A percentile compares a stretch with the other conserved stretches of the same genome.
phyloP scores from a whole-genome alignment of 92 coral and sea anemone genomes.

The Porites divaricata region DNA sequence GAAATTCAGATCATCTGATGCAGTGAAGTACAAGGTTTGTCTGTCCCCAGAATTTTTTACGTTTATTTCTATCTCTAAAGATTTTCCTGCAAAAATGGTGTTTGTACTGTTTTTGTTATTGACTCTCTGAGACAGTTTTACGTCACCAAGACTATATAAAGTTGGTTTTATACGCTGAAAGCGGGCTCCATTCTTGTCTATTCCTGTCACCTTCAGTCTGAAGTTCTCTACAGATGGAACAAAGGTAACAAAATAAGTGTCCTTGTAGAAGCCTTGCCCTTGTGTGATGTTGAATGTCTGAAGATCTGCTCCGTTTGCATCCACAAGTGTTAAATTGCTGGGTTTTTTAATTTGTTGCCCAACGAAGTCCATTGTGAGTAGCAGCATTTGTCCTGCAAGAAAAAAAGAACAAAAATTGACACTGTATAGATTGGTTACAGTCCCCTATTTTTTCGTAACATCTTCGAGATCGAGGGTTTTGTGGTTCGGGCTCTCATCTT shows the following conservation, averaged over 20 bases:
- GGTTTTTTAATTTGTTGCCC: constrained; percentile 14
- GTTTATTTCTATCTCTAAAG: constrained; percentile 11
- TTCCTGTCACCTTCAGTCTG: constrained; percentile 41
- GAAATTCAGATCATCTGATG: constrained; percentile 51
- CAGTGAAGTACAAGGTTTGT: constrained; percentile 32
- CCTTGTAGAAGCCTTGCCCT: constrained; percentile 49
- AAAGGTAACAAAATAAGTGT: constrained; percentile 48
- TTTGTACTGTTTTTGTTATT: not conserved
- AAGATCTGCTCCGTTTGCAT: constrained; percentile 26
- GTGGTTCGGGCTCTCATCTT: no score
- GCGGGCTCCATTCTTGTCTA: constrained; percentile 35
- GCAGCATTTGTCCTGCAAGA: constrained; percentile 23
- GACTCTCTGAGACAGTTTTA: constrained; percentile 26
- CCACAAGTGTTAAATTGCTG: constrained; percentile 39
- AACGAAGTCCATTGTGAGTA: constrained; percentile 25
- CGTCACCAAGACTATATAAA: constrained; percentile 38
- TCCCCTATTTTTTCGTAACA: no score
- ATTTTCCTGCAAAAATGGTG: constrained; percentile 39
- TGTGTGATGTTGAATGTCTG: constrained; percentile 54
- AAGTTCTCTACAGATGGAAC: constrained; percentile 36
- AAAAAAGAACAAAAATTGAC: not conserved
- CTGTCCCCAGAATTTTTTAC: constrained; percentile 34
- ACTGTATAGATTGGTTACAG: no score
- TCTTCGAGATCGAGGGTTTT: no score
- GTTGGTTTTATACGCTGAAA: constrained; percentile 50